Conservation (phyloP, 2,888 invertebrate species). For the Drosophila paranaensis region DNA sequence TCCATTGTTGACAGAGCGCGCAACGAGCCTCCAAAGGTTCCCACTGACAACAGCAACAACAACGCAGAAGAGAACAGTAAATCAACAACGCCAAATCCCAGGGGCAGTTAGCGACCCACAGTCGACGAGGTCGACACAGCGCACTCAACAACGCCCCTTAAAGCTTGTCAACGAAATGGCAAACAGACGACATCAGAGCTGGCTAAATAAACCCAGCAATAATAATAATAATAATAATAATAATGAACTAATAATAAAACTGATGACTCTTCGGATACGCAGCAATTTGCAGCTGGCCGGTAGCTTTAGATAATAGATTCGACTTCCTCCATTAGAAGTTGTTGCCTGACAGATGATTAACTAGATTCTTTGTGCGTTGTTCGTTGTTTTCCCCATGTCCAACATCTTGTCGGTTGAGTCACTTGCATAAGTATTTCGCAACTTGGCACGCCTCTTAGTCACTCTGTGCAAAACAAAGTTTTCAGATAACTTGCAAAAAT, state of each 20-base stretch:
- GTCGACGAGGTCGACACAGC: conserved; percentile 14
- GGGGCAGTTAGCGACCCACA: conserved; percentile 52
- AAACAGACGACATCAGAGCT: conserved; percentile 12
- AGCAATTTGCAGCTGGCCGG: neutral
- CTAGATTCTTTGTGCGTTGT: neutral
- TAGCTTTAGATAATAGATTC: conserved; percentile 3
- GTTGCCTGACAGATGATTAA: neutral
- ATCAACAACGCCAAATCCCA: conserved; percentile 32
- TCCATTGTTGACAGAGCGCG: conserved; percentile 42
- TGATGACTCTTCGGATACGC: conserved; percentile 6
- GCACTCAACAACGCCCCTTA: conserved; percentile 34
- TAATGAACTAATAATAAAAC: conserved; percentile 1
- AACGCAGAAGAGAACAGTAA: conserved; percentile 15
- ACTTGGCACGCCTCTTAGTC: conserved; percentile 3
- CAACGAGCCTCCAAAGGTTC: conserved; percentile 53
- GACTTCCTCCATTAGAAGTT: conserved; percentile 7
- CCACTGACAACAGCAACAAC: conserved; percentile 9
- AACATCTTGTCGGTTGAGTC: conserved; percentile 13
- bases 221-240: neutral
- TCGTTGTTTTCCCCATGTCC: neutral
- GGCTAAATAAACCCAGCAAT: neutral
- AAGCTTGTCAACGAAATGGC: conserved; percentile 4
- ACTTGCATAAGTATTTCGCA: conserved; percentile 9
- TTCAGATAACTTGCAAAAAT: neutral
- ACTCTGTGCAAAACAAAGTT: conserved; percentile 3